Evolutionary conservation across 1,140 invertebrate species (phyloP), one percentile per base, ranked within the genome.

Genomic region (Alviniconcha marisindica): DNA sequence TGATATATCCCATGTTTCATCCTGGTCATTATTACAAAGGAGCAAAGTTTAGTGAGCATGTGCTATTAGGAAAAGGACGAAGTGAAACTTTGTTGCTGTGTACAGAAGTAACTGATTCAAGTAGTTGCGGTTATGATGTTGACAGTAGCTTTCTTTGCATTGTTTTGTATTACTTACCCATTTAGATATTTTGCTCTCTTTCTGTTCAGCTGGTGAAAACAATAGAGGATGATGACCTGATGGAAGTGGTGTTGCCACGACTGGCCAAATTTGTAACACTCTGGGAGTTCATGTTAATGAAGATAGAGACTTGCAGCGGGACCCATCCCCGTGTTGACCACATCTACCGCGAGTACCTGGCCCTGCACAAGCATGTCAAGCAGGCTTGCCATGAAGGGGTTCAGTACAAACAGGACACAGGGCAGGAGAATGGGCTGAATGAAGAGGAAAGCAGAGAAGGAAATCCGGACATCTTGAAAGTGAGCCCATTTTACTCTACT

Each of bases 261-360:
- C 90, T 94, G 10, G 90, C 91, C 7, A 90, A 91, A 77, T 88
- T 90, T 44, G 87, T 94, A 69, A 92, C 91, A 0, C 85, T 93
- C 0, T 94, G 93, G 93, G 93, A 94, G 82, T 94, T 94, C 81
- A 87, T 94, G 54, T 81, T 94, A 33, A 92, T 93, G 89, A 94
- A 94, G 86, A 90, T 91, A 48, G 92, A 92, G 83, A 89, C 89
- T 81, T 91, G 87, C 33, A 83, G 87, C 18, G 89, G 89, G 66
- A 48, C 86, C 24, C 78, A 84, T 63, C 91, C 91, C 14, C 85
- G 90, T 76, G 86, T 88, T 36, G 86, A 88, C 54, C 88, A 89
- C 48, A 90, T 93, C 28, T 90, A 89, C 82, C 89, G 90, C 15
- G 90, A 94, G 85, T 91, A 92, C 83, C 88, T 91, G 82, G 82